These are phyloP conservation scores for Lamellibrachia luymesi DNA, from an alignment of 1,140 invertebrate species.

Conservation along the genomic window DNA sequence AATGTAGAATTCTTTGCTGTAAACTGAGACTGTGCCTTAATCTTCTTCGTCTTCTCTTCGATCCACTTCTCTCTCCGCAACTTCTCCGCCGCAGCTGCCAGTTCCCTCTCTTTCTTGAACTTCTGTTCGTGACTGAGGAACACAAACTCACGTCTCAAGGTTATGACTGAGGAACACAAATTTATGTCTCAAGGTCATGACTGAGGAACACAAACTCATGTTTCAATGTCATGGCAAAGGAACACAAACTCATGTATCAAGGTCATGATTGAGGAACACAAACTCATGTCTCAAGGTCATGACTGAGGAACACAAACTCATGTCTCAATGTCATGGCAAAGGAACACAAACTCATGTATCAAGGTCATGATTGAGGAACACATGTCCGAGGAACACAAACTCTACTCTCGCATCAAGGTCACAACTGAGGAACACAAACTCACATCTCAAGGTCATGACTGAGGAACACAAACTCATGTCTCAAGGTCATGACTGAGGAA, in stretches of 20 bases:
- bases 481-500: slow-evolving; percentile 47
- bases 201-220: slow-evolving; percentile 25
- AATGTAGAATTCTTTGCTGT: neutral
- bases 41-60: slow-evolving; percentile 59
- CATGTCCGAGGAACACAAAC: neutral
- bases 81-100: slow-evolving; percentile 55
- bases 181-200: neutral
- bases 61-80: slow-evolving; percentile 58
- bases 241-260: too few species aligned
- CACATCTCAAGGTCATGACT: too few species aligned
- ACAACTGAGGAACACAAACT: too few species aligned
- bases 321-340: neutral
- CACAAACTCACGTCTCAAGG: neutral
- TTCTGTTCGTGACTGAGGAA: slow-evolving; percentile 47
- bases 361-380: slow-evolving; percentile 41
- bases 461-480: slow-evolving; percentile 29
- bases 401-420: neutral
- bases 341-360: slow-evolving; percentile 38
- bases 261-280: too few species aligned
- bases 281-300: too few species aligned
- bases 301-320: too few species aligned
- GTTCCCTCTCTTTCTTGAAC: slow-evolving; percentile 55
- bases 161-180: neutral
- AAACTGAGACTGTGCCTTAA: slow-evolving; percentile 44
- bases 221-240: too few species aligned